These are phyloP conservation scores for Netelia inedita DNA, from an alignment of 2,888 invertebrate genomes.

Conservation along the genomic window DNA sequence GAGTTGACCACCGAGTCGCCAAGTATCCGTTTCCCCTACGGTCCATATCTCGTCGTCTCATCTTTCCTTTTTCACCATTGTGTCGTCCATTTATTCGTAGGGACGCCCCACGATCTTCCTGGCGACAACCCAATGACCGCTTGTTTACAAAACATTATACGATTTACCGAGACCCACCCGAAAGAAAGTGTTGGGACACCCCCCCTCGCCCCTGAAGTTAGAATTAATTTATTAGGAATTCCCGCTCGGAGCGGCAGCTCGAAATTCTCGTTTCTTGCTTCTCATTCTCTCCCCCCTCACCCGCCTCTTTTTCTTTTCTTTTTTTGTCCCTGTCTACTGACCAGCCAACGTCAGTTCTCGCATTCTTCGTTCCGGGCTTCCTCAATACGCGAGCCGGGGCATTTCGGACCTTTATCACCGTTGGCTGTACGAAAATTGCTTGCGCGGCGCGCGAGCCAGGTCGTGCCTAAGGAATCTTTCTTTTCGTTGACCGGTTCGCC, in stretches of 20 bases:
- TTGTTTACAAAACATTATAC: slow-evolving; percentile 81
- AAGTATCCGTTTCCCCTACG: slow-evolving; percentile 40
- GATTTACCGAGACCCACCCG: slow-evolving; percentile 76
- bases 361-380: slow-evolving; percentile 66
- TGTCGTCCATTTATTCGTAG: slow-evolving; percentile 18
- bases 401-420: slow-evolving; percentile 66
- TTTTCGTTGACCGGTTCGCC: slow-evolving; percentile 57
- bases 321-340: slow-evolving; percentile 51
- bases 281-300: slow-evolving; percentile 66
- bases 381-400: slow-evolving; percentile 64
- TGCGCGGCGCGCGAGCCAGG: background rate
- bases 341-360: slow-evolving; percentile 53
- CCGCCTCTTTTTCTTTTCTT: slow-evolving; percentile 29
- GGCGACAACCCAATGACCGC: slow-evolving; percentile 76
- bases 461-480: slow-evolving; percentile 19
- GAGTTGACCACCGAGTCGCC: slow-evolving; percentile 40
- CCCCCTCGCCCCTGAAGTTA: slow-evolving; percentile 48
- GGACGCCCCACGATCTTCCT: slow-evolving; percentile 63
- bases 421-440: slow-evolving; percentile 21
- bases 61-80: slow-evolving; percentile 57
- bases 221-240: slow-evolving; percentile 75
- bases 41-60: slow-evolving; percentile 63
- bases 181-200: slow-evolving; percentile 73
- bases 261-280: slow-evolving; percentile 72
- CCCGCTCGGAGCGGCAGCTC: slow-evolving; percentile 77